Evolutionary conservation across 2,888 invertebrate genomes (phyloP).

Genomic region (Ormyrus nitidulus): DNA sequence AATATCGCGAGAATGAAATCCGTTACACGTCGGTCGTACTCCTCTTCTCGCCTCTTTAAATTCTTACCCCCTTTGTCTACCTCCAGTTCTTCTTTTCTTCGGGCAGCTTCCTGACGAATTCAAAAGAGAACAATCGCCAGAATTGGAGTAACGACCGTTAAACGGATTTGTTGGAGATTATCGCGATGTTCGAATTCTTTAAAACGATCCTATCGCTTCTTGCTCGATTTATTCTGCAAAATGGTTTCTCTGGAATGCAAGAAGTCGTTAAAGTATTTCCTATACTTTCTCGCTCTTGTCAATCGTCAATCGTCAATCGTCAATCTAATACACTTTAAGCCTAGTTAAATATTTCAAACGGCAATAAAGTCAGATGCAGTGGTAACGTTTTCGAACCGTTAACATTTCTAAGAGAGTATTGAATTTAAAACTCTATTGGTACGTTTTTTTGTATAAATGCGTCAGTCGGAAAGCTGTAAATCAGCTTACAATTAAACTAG

Average conservation of each 20-base stretch:
- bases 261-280: not conserved
- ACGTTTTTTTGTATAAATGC: too few species aligned
- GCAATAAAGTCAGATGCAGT: too few species aligned
- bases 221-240: not conserved
- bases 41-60: not conserved
- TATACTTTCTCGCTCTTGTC: not conserved
- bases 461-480: too few species aligned
- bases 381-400: too few species aligned
- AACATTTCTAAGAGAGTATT: too few species aligned
- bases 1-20: conserved; percentile 68
- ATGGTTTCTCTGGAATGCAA: not conserved
- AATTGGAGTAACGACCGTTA: conserved; percentile 31
- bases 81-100: not conserved
- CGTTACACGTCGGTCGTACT: conserved; percentile 49
- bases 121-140: conserved; percentile 35
- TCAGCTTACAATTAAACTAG: too few species aligned
- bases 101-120: not conserved
- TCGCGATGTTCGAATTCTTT: conserved; percentile 42
- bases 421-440: too few species aligned
- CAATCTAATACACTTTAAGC: too few species aligned
- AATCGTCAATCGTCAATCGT: too few species aligned
- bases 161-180: conserved; percentile 26
- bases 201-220: not conserved
- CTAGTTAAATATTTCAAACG: too few species aligned
- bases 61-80: conserved; percentile 48